Percentiles rank a stretch among this genome's conserved stretches.
Evolutionary conservation across 2,888 invertebrate species (phyloP).

Genomic region (Drosophila gaucha): DNA sequence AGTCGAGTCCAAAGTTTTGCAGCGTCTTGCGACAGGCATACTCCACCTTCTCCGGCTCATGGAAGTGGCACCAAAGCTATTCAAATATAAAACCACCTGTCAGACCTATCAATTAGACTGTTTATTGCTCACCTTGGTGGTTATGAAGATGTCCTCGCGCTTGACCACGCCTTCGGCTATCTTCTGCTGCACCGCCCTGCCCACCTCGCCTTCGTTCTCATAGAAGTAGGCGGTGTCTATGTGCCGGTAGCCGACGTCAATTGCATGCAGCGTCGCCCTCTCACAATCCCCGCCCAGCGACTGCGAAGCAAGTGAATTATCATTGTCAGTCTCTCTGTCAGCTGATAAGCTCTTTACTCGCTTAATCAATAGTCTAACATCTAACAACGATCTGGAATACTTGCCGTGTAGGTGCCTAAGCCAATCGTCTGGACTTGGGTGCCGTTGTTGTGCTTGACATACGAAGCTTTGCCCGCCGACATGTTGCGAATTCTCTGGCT

Average conservation of each 20-base stretch:
- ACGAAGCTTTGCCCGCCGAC: slow-evolving; percentile 55
- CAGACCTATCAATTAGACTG: background rate
- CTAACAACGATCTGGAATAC: slow-evolving; percentile 18
- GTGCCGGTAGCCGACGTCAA: slow-evolving; percentile 86
- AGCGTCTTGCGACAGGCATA: slow-evolving; percentile 89
- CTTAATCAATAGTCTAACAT: background rate
- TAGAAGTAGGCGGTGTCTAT: slow-evolving; percentile 86
- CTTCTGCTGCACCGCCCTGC: slow-evolving; percentile 84
- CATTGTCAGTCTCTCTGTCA: slow-evolving; percentile 1
- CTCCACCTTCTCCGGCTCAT: slow-evolving; percentile 91
- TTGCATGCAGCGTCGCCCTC: slow-evolving; percentile 84
- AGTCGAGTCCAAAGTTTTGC: slow-evolving; percentile 88
- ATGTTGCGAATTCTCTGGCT: slow-evolving; percentile 38
- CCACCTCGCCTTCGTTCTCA: slow-evolving; percentile 85
- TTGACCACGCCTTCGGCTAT: slow-evolving; percentile 84
- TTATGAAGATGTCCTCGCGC: slow-evolving; percentile 84
- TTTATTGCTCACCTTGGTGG: slow-evolving; percentile 74
- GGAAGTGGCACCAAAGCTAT: slow-evolving; percentile 95
- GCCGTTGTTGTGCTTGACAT: slow-evolving; percentile 81
- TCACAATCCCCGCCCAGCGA: slow-evolving; percentile 83
- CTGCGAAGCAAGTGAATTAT: slow-evolving; percentile 49
- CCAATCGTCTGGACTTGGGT: slow-evolving; percentile 81
- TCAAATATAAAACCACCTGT: background rate
- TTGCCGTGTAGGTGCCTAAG: slow-evolving; percentile 83
- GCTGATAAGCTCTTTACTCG: slow-evolving; percentile 37